phyloP scores from a whole-genome alignment of 2,888 invertebrate species.

The Camponotus fellah region DNA sequence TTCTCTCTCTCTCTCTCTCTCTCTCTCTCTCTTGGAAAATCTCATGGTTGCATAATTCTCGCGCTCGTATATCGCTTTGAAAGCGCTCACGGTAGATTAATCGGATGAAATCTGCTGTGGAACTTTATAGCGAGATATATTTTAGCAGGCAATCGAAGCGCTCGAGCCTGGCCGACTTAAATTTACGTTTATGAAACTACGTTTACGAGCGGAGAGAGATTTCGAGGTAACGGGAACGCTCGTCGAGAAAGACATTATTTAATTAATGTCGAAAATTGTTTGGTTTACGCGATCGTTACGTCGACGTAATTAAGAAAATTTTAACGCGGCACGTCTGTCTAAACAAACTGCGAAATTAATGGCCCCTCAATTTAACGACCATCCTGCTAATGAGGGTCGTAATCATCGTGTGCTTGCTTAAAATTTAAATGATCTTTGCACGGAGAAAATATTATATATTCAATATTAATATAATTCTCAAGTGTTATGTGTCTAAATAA shows the following conservation, averaged over 20 bases:
- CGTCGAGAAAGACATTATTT: background rate
- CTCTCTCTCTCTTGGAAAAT: background rate
- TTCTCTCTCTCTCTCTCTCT: no score
- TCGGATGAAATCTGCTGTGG: slow-evolving; percentile 16
- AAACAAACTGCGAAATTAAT: background rate
- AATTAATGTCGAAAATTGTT: background rate
- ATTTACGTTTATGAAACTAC: background rate
- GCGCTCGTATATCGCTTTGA: slow-evolving; percentile 9
- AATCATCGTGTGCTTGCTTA: background rate
- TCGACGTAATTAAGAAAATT: background rate
- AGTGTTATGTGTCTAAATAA: no score
- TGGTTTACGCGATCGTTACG: background rate
- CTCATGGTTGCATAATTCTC: slow-evolving; percentile 37
- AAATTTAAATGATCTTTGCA: background rate
- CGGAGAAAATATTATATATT: no score
- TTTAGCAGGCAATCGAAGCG: slow-evolving; percentile 15
- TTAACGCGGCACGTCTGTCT: background rate
- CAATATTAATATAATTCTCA: no score
- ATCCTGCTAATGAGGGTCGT: background rate
- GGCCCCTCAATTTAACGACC: background rate
- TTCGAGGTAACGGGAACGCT: background rate
- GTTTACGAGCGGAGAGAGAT: background rate
- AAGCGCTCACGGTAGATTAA: slow-evolving; percentile 21
- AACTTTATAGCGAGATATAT: background rate
- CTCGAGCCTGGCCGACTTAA: background rate